Evolutionary conservation across 2,797 vertebrate genomes (phyloP), one percentile per base, ranked within the genome.

Genomic region (Austrolebias charrua): DNA sequence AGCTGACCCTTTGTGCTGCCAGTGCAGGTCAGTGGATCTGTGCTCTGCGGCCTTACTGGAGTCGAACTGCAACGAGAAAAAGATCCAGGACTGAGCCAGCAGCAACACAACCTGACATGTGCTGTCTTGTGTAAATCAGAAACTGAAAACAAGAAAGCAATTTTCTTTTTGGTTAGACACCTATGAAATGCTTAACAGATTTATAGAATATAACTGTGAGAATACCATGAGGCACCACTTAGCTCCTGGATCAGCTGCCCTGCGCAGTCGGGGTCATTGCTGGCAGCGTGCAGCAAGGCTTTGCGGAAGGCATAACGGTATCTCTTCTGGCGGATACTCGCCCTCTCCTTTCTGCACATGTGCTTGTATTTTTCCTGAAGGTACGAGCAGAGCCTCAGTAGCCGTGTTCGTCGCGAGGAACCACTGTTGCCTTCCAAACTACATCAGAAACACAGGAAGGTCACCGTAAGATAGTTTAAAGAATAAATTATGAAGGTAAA

Each of bases 341-440:
- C 95, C 87, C 95, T 93, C 91, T 98, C 96, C 93, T 96, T 94
- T 88, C 95, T 93, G 91, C 96, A 99, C 88, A 99, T 96, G 93
- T 98, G 96, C 94, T 96, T 96, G 85, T 99, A 98, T 88, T 97
- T 98, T 88, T 98, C 95, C 91, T 94, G 95, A 87, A 99, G 94
- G 91, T 98, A 98, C 77, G 96, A 95, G 93, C 98, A 99, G 87
- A 99, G 95, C 88, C 94, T 92, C 76, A 96, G 92, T 83, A 99
- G 93, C 82, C 98, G 95, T 69, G 94, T 93, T 85, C 94, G 93
- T 87, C 98, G 93, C 40, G 94, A 93, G 59, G 92, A 92, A 29
- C 90, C 86, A 4, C 84, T 81, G 58, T 94, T 92, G 0, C 95
- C 94, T 29, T 94, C 93, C 28, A 92, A 88, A 90, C 98, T 99